phyloP scores from a whole-genome alignment of 1,140 invertebrate species.

The Tetragnatha versicolor region DNA sequence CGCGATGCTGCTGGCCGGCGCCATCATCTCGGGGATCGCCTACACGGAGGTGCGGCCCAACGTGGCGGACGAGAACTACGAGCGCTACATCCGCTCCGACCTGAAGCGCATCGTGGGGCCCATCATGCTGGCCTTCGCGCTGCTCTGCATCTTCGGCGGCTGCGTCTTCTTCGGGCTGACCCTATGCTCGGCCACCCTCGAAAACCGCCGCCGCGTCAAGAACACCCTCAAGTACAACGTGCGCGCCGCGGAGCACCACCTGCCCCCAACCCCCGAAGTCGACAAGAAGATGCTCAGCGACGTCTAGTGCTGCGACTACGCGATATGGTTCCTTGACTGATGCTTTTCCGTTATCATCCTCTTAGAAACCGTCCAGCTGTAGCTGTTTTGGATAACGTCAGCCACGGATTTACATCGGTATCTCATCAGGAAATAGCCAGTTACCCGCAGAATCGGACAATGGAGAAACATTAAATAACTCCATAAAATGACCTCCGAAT shows the following conservation, averaged over 20 bases:
- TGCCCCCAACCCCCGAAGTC: constrained; percentile 6
- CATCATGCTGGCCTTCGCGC: constrained; percentile 55
- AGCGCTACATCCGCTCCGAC: constrained; percentile 58
- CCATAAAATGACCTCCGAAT: no score
- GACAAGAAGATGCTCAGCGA: constrained; percentile 40
- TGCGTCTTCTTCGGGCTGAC: constrained; percentile 56
- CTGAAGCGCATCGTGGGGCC: constrained; percentile 58
- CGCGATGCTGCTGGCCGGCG: constrained; percentile 57
- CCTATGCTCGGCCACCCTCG: constrained; percentile 25
- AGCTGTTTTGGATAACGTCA: no score
- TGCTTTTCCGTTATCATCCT: no score
- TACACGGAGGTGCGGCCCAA: constrained; percentile 60
- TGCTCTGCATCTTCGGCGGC: constrained; percentile 54
- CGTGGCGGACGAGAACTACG: constrained; percentile 59
- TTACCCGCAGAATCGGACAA: no score
- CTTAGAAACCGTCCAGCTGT: no score
- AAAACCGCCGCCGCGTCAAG: background rate
- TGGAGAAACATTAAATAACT: no score
- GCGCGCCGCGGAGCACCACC: background rate
- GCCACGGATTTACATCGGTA: no score
- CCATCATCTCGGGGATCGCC: constrained; percentile 58
- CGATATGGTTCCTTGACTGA: no score
- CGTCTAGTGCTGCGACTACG: background rate
- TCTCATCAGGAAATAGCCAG: no score
- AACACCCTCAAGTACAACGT: constrained; percentile 29